Evolutionary conservation across 2,797 vertebrate genomes (phyloP).

Genomic region (Hafferia zeledoni): DNA sequence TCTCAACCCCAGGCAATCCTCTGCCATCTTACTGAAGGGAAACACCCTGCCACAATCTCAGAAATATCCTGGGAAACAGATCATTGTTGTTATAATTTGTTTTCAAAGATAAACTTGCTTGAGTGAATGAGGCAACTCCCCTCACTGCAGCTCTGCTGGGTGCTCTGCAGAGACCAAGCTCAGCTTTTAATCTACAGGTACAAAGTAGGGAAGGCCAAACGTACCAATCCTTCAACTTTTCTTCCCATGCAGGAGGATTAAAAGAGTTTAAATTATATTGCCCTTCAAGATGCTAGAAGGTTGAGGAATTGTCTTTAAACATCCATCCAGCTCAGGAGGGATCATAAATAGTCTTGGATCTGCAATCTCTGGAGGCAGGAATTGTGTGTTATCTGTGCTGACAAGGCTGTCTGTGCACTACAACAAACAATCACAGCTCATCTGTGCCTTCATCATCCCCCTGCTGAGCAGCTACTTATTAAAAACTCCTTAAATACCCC

Average conservation of each 20-base stretch:
- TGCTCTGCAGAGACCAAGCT: neutral
- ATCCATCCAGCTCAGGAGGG: neutral
- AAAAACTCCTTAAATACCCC: neutral
- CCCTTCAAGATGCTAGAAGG: neutral
- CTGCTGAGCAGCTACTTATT: neutral
- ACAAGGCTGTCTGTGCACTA: neutral
- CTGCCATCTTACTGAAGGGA: neutral
- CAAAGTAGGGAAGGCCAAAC: neutral
- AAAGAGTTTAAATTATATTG: neutral
- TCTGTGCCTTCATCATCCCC: neutral
- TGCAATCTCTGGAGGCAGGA: neutral
- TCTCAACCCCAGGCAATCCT: neutral
- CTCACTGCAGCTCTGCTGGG: neutral
- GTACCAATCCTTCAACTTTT: neutral
- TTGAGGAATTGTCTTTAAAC: neutral
- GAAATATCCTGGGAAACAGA: neutral
- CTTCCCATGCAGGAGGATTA: neutral
- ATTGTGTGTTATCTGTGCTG: neutral
- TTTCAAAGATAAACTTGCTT: neutral
- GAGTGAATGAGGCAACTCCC: neutral
- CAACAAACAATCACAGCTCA: neutral
- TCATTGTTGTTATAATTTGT: neutral
- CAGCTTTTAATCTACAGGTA: neutral
- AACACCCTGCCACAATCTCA: neutral
- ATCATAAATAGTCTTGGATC: neutral